Conservation (phyloP, 2,888 invertebrate genomes). For the Limenitis camilla region DNA sequence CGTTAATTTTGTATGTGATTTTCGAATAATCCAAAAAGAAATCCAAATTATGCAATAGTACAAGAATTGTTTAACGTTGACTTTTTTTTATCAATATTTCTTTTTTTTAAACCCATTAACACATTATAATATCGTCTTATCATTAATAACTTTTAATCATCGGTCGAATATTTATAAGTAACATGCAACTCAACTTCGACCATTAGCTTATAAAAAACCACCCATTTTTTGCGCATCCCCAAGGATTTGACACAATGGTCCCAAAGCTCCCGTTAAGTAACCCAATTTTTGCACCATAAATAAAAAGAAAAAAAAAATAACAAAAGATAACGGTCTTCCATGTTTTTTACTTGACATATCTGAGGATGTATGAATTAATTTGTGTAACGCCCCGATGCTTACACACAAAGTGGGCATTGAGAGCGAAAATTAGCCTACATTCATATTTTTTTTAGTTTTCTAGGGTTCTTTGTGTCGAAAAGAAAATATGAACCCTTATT, state of each 20-base stretch:
- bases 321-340: conserved; percentile 63
- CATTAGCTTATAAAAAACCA: conserved; percentile 28
- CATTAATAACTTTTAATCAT: conserved; percentile 48
- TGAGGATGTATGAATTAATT: conserved; percentile 63
- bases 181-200: conserved; percentile 30
- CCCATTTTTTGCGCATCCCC: conserved; percentile 35
- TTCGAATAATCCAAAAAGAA: too few relatives aligned
- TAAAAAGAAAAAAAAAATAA: conserved; percentile 54
- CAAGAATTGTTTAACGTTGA: too few relatives aligned
- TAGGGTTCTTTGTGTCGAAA: too few relatives aligned
- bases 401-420: conserved; percentile 65
- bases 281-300: conserved; percentile 74
- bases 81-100: too few relatives aligned
- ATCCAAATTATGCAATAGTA: too few relatives aligned
- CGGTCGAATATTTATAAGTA: conserved; percentile 25
- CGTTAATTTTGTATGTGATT: too few relatives aligned
- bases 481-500: too few relatives aligned
- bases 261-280: conserved; percentile 68
- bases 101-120: too few relatives aligned
- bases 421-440: conserved; percentile 72
- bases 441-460: conserved; percentile 38
- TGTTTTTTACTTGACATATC: conserved; percentile 36
- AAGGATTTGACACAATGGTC: conserved; percentile 50
- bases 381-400: conserved; percentile 69
- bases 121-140: conserved; percentile 35